A percentile compares a stretch with the other conserved stretches of the same genome.
These are phyloP conservation scores for Merodon equestris DNA, from an alignment of 2,888 invertebrate genomes.

Conservation along the genomic window DNA sequence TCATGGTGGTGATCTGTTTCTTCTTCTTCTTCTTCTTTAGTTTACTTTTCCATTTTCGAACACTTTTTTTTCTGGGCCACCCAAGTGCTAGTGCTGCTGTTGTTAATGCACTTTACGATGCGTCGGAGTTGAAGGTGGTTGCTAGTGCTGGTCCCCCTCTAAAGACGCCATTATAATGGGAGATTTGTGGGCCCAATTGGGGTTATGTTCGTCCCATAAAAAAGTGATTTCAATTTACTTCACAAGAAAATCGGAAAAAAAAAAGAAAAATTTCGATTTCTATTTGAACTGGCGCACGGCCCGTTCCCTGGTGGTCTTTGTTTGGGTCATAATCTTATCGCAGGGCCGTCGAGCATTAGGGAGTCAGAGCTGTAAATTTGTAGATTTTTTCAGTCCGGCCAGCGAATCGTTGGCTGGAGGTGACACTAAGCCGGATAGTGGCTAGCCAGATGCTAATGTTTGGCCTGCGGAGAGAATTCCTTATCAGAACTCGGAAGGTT, in stretches of 20 bases:
- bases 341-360: conserved; percentile 30
- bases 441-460: conserved; percentile 35
- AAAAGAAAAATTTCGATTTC: neutral
- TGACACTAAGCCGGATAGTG: conserved; percentile 51
- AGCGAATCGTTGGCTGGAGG: conserved; percentile 1
- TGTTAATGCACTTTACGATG: conserved; percentile 48
- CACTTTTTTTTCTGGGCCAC: conserved; percentile 46
- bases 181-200: conserved; percentile 58
- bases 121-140: conserved; percentile 34
- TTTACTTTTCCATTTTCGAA: neutral
- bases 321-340: conserved; percentile 55
- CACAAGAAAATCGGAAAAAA: conserved; percentile 7
- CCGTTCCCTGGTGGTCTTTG: conserved; percentile 45
- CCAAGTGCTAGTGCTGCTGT: conserved; percentile 54
- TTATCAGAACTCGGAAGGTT: conserved; percentile 21
- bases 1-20: neutral
- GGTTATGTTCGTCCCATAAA: conserved; percentile 29
- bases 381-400: conserved; percentile 43
- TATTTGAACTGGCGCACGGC: neutral
- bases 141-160: conserved; percentile 25
- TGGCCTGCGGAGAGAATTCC: conserved; percentile 4
- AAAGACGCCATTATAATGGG: conserved; percentile 56
- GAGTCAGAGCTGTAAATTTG: conserved; percentile 54
- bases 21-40: neutral
- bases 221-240: conserved; percentile 49